phyloP scores from a whole-genome alignment of 2,888 invertebrate genomes.

The Lochmaea crataegi region DNA sequence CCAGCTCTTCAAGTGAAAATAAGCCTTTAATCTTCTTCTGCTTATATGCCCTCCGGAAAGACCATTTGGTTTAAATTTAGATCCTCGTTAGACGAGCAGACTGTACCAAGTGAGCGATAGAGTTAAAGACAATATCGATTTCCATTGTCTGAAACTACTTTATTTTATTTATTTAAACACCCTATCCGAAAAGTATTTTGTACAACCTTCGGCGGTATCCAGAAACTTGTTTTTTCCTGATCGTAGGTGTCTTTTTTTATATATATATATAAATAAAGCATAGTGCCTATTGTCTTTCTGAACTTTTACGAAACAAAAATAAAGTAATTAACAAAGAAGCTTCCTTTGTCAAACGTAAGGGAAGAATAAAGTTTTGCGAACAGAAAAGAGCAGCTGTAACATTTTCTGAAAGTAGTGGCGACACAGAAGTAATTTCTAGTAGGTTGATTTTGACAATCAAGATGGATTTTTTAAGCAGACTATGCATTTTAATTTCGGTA shows the following conservation, averaged over 20 bases:
- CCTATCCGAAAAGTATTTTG: background rate
- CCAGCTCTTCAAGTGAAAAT: too few species aligned
- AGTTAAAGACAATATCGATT: too few species aligned
- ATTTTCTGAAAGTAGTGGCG: background rate
- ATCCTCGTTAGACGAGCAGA: too few species aligned
- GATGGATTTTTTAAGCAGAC: too few species aligned
- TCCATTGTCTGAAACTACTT: too few species aligned
- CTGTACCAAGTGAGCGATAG: too few species aligned
- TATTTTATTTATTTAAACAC: background rate
- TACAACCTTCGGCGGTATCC: background rate
- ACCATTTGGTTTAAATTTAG: too few species aligned
- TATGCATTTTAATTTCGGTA: too few species aligned
- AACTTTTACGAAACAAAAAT: background rate
- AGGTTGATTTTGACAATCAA: too few species aligned
- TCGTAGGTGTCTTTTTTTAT: background rate
- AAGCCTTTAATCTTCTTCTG: too few species aligned
- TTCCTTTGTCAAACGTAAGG: background rate
- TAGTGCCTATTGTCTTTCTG: background rate
- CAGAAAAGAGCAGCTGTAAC: background rate
- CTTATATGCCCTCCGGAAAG: too few species aligned
- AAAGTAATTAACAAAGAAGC: conserved; percentile 1
- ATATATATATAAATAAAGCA: background rate
- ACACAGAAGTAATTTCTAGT: background rate
- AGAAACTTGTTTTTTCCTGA: background rate
- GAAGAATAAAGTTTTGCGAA: background rate